Percentiles rank a stretch among this genome's conserved stretches.
Conservation (phyloP, 2,888 invertebrate genomes). For the Deroplatys truncata region DNA sequence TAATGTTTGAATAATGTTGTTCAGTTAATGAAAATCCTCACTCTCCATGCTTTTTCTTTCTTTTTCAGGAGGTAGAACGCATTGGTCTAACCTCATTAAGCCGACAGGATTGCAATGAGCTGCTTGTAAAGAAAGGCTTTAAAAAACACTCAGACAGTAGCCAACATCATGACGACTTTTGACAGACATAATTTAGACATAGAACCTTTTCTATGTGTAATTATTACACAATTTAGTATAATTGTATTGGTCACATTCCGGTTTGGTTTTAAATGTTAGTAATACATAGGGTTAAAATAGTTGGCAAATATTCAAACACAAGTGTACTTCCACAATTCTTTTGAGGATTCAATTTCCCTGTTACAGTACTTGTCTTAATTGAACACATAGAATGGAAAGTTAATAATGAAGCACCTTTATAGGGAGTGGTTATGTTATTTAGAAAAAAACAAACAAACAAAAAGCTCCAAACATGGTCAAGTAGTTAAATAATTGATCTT, state of each 20-base stretch:
- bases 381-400: background rate
- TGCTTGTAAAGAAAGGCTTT: conserved; percentile 59
- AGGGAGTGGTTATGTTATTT: background rate
- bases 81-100: conserved; percentile 53
- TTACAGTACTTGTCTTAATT: background rate
- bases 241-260: conserved; percentile 13
- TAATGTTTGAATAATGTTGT: background rate
- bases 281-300: background rate
- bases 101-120: conserved; percentile 63
- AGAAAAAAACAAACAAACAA: background rate
- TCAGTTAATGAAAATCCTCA: background rate
- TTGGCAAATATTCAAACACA: background rate
- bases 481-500: too few species aligned
- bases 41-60: background rate
- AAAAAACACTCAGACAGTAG: conserved; percentile 38
- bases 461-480: too few species aligned
- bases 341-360: background rate
- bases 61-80: conserved; percentile 55
- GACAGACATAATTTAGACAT: background rate
- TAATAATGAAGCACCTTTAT: background rate
- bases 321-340: background rate
- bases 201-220: background rate
- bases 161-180: conserved; percentile 23
- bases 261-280: background rate
- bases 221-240: background rate